Percentiles rank a stretch among this genome's conserved stretches.
phyloP scores from a whole-genome alignment of 2,113 vertebrate species.

The Pongo abelii region DNA sequence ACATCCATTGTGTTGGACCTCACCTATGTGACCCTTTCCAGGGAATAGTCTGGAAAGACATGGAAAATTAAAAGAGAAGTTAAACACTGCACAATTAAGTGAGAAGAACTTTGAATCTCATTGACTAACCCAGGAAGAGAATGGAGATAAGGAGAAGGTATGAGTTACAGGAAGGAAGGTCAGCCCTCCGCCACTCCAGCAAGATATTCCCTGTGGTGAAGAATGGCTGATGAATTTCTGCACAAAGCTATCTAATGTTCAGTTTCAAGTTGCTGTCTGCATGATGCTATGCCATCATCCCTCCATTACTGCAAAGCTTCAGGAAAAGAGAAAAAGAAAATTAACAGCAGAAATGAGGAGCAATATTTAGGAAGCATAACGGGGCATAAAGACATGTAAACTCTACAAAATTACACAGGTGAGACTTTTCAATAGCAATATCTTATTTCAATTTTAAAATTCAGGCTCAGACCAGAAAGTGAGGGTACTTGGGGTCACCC shows the following conservation, averaged over 20 bases:
- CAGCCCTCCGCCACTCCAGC: neutral
- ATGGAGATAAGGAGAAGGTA: neutral
- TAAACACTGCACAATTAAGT: neutral
- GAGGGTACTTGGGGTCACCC: neutral
- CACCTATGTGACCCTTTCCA: neutral
- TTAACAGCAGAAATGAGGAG: neutral
- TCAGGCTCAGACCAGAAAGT: neutral
- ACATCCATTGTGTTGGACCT: neutral
- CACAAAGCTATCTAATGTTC: neutral
- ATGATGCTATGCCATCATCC: neutral
- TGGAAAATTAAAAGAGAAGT: neutral
- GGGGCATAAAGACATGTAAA: neutral
- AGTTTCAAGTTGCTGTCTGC: neutral
- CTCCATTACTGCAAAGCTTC: neutral
- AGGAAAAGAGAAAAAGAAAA: neutral
- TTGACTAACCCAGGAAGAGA: neutral
- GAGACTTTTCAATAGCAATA: neutral
- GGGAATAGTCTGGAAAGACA: neutral
- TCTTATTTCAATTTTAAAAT: slow-evolving; percentile 5
- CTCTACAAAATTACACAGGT: neutral
- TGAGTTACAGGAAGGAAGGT: neutral
- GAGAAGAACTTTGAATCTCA: neutral
- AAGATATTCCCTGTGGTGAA: neutral
- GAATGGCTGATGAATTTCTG: neutral
- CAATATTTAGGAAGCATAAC: neutral